Evolutionary conservation across 2,888 invertebrate species (phyloP).

Genomic region (Sinodicranocentrus sp.): DNA sequence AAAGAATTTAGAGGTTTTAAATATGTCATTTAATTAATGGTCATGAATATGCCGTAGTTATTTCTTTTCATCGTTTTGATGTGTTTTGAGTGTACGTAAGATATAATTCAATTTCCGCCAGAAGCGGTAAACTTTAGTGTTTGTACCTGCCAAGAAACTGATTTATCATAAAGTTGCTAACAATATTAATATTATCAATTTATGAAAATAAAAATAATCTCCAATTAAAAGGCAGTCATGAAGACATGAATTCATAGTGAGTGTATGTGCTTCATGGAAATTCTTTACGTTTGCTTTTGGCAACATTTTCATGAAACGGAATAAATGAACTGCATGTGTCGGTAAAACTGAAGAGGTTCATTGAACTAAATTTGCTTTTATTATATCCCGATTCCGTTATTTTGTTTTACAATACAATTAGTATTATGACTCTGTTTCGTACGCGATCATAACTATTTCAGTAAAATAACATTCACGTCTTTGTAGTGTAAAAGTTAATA

Average conservation of each 20-base stretch:
- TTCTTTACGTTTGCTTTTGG: neutral
- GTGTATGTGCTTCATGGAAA: neutral
- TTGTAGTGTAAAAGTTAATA: slow-evolving; percentile 13
- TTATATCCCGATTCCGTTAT: neutral
- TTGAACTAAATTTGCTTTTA: neutral
- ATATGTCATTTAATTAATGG: no score
- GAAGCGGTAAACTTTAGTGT: no score
- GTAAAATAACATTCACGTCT: slow-evolving; percentile 36
- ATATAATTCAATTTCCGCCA: no score
- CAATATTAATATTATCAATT: neutral
- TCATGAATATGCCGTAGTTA: no score
- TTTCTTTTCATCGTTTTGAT: no score
- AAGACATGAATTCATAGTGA: neutral
- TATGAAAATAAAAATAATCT: neutral
- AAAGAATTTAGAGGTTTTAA: no score
- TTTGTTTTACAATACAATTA: slow-evolving; percentile 13
- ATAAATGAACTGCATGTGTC: neutral
- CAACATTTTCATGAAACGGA: neutral
- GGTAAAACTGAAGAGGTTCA: neutral
- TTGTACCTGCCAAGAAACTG: no score
- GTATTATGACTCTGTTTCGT: slow-evolving; percentile 27
- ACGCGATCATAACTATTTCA: slow-evolving; percentile 25
- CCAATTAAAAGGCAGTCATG: no score
- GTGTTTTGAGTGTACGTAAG: no score
- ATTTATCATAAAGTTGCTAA: no score